phyloP scores from a whole-genome alignment of 2,113 vertebrate genomes.

The Megaceryle maxima region DNA sequence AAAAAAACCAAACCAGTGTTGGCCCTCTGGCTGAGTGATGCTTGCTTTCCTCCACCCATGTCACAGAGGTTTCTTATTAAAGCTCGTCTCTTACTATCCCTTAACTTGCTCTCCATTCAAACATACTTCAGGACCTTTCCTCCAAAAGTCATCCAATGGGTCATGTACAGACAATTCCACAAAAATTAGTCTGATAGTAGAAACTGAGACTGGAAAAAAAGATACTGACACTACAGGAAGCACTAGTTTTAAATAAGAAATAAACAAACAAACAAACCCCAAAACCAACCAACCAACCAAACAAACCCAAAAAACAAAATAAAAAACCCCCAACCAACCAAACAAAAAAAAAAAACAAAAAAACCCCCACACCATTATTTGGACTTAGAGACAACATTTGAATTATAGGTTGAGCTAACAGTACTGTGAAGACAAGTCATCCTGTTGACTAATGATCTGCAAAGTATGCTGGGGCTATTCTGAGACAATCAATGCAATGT shows the following conservation, averaged over 20 bases:
- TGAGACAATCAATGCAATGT: background rate
- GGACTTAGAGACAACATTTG: background rate
- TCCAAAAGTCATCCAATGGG: background rate
- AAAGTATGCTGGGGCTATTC: background rate
- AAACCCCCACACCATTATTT: background rate
- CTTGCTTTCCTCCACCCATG: background rate
- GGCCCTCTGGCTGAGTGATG: fast-evolving
- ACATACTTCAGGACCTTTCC: background rate
- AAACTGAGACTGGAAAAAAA: background rate
- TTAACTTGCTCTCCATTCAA: background rate
- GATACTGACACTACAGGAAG: background rate
- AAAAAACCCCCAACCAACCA: too few relatives aligned
- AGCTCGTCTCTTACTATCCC: background rate
- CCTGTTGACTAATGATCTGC: background rate
- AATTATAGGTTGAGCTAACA: background rate
- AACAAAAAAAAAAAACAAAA: too few relatives aligned
- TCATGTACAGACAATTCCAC: background rate
- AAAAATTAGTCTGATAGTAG: background rate
- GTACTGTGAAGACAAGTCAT: background rate
- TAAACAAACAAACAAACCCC: too few relatives aligned
- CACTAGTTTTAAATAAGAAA: background rate
- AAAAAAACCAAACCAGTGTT: background rate
- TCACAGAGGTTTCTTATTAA: background rate
- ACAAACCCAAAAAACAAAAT: too few relatives aligned
- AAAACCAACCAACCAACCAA: background rate